Base-by-base conservation (phyloP, 2,888 invertebrate genomes). In the Eustalomyia histrio region DNA sequence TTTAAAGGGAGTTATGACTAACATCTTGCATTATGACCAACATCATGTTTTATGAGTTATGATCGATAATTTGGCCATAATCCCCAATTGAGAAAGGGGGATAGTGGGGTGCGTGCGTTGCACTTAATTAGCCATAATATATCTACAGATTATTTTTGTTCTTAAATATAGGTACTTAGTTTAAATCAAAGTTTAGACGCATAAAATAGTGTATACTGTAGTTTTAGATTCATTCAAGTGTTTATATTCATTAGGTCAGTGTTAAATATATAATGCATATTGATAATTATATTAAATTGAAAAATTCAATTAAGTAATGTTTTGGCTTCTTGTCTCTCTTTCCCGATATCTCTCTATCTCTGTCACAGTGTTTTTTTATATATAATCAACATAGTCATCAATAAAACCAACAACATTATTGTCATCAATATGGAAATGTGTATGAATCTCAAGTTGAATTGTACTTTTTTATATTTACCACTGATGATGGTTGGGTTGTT, bases 221-320 rank as follows among this genome's bases (percentile, higher is more conserved):
- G n/a, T n/a, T n/a, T n/a, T n/a, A n/a, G n/a, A n/a, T n/a, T n/a
- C n/a, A n/a, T 55, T 65, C 53, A 65, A 33, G 65, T 39, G 53
- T 65, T 53, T 53, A 55, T 55, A 65, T 21, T 55, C 65, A 65
- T 65, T 65, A 65, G 65, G 39, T 21, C 53, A 65, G 55, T 65
- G 65, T 35, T 52, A 12, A 29, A 39, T 39, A 39, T 39, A 12
- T 50, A 61, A 50, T 61, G 58, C 43, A 24, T 63, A 60, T 72
- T 72, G 43, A 33, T 65, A 72, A 78, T 60, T 65, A 60, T 60
- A 65, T 67, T 9, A 71, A 61, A 71, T 79, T 55, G 43, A 39
- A 69, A 76, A 79, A 69, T 60, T 69, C 58, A 79, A 79, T 74
- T 64, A 65, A 69, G 50, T 50, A 76, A 69, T 65, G 68, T 16